Conservation (phyloP, 2,797 vertebrate species). For the Manis javanica region DNA sequence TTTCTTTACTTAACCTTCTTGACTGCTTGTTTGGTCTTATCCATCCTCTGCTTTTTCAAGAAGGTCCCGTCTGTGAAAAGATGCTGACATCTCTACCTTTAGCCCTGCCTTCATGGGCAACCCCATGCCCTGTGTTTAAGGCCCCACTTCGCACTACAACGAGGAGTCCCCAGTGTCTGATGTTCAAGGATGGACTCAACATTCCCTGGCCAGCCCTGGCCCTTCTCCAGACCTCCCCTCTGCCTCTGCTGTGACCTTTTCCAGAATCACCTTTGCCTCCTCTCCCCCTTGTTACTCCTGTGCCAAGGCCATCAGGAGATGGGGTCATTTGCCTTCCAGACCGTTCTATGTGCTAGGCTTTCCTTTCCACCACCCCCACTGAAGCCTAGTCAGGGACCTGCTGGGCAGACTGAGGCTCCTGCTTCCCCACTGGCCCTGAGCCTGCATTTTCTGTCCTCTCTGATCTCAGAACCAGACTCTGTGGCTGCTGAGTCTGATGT, state of each 20-base stretch:
- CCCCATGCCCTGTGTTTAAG: too few relatives aligned
- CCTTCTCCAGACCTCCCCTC: background rate
- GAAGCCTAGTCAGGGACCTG: background rate
- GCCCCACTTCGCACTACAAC: too few relatives aligned
- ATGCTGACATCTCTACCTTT: background rate
- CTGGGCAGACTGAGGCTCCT: background rate
- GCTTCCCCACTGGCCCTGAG: background rate
- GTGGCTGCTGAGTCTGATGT: background rate
- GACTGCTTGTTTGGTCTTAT: background rate
- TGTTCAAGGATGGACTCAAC: background rate
- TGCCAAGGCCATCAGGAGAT: background rate
- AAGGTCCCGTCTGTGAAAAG: background rate
- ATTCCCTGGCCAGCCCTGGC: background rate
- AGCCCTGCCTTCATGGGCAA: background rate
- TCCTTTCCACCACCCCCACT: background rate
- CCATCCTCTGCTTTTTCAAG: background rate
- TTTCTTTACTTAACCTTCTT: background rate
- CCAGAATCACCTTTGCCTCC: background rate
- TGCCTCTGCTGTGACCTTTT: background rate
- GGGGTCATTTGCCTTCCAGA: background rate
- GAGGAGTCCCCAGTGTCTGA: background rate
- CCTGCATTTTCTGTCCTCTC: background rate
- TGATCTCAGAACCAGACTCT: background rate
- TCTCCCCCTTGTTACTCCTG: background rate
- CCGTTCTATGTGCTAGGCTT: background rate